Evolutionary conservation across 2,888 invertebrate species (phyloP).

Genomic region (Troides helena): DNA sequence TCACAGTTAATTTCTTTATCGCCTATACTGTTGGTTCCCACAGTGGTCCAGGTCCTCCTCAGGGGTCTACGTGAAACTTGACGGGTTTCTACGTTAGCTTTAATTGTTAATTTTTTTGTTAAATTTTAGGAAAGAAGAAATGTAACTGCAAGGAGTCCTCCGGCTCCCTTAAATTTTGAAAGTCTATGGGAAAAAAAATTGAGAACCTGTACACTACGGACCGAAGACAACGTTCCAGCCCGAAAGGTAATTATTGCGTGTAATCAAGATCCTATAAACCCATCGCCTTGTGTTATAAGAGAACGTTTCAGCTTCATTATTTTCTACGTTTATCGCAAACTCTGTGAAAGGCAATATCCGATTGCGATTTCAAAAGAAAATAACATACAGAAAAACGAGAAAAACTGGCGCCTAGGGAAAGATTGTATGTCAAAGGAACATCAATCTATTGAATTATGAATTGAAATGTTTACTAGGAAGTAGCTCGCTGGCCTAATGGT

Average conservation of each 20-base stretch:
- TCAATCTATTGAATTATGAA: slow-evolving; percentile 18
- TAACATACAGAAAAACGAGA: slow-evolving; percentile 24
- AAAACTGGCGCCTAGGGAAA: slow-evolving; percentile 10
- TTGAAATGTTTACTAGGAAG: slow-evolving; percentile 8
- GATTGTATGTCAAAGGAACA: slow-evolving; percentile 21
- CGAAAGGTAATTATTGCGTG: neutral
- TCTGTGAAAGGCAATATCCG: slow-evolving; percentile 19
- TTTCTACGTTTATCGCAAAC: neutral
- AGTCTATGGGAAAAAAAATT: neutral
- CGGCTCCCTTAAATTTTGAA: too few relatives aligned
- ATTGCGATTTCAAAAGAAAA: slow-evolving; percentile 21
- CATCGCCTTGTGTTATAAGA: slow-evolving; percentile 1
- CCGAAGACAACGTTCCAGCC: neutral
- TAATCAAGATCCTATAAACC: neutral
- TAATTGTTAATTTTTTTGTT: too few relatives aligned
- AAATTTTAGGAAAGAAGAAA: too few relatives aligned
- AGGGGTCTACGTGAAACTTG: too few relatives aligned
- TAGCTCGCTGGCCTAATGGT: too few relatives aligned
- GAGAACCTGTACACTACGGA: neutral
- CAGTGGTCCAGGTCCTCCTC: too few relatives aligned
- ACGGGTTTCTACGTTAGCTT: too few relatives aligned
- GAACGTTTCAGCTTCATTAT: neutral
- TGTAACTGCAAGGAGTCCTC: too few relatives aligned
- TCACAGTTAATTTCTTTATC: too few relatives aligned
- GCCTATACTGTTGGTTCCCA: too few relatives aligned